Evolutionary conservation across 1,140 invertebrate genomes (phyloP), one percentile per base, ranked within the genome.

Genomic region (Aradophagus sp.): DNA sequence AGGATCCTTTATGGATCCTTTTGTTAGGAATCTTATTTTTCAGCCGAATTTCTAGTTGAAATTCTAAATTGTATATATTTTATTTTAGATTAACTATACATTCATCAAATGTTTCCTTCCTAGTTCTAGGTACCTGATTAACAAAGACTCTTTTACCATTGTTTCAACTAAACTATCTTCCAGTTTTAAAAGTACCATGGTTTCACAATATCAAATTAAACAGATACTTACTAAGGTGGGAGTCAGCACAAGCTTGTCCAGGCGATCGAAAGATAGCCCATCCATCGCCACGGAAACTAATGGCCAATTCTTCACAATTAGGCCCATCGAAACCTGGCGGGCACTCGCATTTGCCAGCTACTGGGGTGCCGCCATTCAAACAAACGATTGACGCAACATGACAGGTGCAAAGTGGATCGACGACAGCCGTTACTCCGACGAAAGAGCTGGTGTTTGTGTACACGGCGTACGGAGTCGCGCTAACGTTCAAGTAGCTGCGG

Each of bases 401-500:
- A 69, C 92, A 94, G 0, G 84, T 89, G 74, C 95, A 97, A 26
- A 91, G 86, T 0, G 94, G 90, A 75, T 93, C 89, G 0, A 95
- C 89, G 1, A 91, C 87, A 0, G 95, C 94, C 36, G 90, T 89
- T 0, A 97, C 93, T 0, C 95, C 95, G 5, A 97, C 93, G 77
- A 97, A 95, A 2, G 95, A 94, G 1, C 93, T 95, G 1, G 89
- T 92, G 77, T 97, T 97, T 0, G 96, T 95, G 75, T 93, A 96
- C 0, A 97, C 92, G 3, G 90, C 86, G 23, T 91, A 90, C 0
- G 94, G 92, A n/a, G 89, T 88, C 1, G 89, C 89, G 38, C 88
- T 90, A 65, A 91, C 91, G 62, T 90, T 89, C 41, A 96, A 82
- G 12, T 87, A 86, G 72, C 92, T 95, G 1, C 88, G 87, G 70